Conservation (phyloP, 2,797 vertebrate species). For the Chiroxiphia lanceolata region DNA sequence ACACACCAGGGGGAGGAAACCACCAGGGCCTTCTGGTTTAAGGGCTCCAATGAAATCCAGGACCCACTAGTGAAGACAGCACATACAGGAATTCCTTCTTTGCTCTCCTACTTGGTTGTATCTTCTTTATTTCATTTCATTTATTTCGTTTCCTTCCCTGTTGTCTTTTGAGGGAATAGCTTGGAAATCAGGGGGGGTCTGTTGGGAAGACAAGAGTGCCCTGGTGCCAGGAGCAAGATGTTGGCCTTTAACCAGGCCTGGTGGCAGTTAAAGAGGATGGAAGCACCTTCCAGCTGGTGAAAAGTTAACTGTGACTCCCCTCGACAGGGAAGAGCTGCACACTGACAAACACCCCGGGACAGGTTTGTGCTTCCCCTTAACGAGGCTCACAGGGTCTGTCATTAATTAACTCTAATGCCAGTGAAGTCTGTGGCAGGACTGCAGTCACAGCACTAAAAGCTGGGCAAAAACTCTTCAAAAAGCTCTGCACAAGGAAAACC, state of each 20-base stretch:
- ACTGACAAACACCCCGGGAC: neutral
- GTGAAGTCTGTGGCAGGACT: neutral
- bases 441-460: neutral
- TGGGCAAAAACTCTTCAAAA: neutral
- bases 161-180: neutral
- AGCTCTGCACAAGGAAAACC: fast-evolving
- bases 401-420: neutral
- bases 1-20: neutral
- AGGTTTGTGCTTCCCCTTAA: neutral
- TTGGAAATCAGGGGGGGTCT: neutral
- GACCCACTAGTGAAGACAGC: neutral
- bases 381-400: neutral
- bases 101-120: neutral
- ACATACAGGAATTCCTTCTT: neutral
- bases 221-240: neutral
- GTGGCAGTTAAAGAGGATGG: neutral
- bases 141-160: neutral
- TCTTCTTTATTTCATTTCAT: neutral
- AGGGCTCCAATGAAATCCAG: neutral
- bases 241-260: neutral
- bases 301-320: neutral
- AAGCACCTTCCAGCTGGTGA: neutral
- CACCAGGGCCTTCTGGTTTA: neutral
- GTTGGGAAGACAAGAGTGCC: neutral
- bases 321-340: neutral